These are phyloP conservation scores for Morphnarchus princeps DNA, from an alignment of 2,113 vertebrate genomes.

Conservation along the genomic window DNA sequence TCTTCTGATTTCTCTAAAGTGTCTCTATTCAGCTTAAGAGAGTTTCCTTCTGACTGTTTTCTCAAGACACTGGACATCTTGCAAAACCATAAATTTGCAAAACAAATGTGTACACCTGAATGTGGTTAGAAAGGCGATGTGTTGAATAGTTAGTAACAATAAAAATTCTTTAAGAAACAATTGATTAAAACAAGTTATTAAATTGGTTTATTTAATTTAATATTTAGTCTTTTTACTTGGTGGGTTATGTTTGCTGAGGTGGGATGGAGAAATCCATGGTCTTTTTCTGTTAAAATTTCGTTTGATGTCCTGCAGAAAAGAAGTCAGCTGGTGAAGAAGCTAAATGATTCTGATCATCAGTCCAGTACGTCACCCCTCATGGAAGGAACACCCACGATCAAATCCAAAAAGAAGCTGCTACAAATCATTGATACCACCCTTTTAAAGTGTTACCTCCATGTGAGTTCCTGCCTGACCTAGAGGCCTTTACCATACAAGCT, in stretches of 20 bases:
- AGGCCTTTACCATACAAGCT: fast-evolving
- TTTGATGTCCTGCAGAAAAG: conserved; percentile 82
- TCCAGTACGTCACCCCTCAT: conserved; percentile 92
- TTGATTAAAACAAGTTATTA: background rate
- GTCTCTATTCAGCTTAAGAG: background rate
- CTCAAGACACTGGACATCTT: background rate
- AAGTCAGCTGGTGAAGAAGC: conserved; percentile 93
- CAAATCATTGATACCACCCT: conserved; percentile 98
- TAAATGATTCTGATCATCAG: conserved; percentile 91
- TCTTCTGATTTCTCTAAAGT: background rate
- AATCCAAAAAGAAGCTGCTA: conserved; percentile 94
- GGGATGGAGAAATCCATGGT: background rate
- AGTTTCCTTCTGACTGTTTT: background rate
- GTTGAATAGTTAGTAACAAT: background rate
- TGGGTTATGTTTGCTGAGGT: background rate
- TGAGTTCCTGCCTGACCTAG: conserved; percentile 61
- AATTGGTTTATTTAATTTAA: background rate
- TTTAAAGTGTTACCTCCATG: conserved; percentile 96
- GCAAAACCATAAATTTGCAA: background rate
- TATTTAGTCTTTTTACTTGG: background rate
- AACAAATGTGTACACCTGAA: background rate
- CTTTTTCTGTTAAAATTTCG: background rate
- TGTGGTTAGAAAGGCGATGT: background rate
- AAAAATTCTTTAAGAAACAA: background rate
- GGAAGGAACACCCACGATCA: conserved; percentile 97